A percentile compares a stretch with the other conserved stretches of the same genome.
phyloP scores from a whole-genome alignment of 2,888 invertebrate genomes.

The Bugulina stolonifera region DNA sequence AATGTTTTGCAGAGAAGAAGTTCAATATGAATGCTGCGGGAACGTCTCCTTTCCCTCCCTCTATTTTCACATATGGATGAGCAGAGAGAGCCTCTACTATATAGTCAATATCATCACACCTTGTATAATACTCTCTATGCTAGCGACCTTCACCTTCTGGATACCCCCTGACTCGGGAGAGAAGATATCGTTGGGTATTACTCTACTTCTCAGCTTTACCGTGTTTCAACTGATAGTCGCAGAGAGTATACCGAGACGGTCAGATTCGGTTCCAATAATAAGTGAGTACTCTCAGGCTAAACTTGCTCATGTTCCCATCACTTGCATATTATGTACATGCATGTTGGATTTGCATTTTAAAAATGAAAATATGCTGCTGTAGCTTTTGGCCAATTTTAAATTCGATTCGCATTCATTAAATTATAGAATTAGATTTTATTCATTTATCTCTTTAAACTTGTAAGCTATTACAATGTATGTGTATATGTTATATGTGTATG shows the following conservation, averaged over 20 bases:
- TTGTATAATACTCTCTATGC: slow-evolving; percentile 1
- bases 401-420: too few relatives aligned
- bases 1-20: slow-evolving; percentile 11
- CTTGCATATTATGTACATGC: too few relatives aligned
- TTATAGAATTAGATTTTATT: too few relatives aligned
- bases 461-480: too few relatives aligned
- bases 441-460: too few relatives aligned
- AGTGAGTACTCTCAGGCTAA: slow-evolving; percentile 7
- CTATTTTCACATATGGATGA: slow-evolving; percentile 13
- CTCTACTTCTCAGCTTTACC: slow-evolving; percentile 12
- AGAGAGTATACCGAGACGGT: slow-evolving; percentile 1
- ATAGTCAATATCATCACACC: slow-evolving; percentile 24
- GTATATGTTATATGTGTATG: too few relatives aligned
- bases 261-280: slow-evolving; percentile 5
- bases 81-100: slow-evolving; percentile 4
- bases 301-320: too few relatives aligned
- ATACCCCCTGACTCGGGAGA: slow-evolving; percentile 22
- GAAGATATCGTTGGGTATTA: slow-evolving; percentile 19
- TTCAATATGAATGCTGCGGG: slow-evolving; percentile 7
- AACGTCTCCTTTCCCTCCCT: slow-evolving; percentile 18
- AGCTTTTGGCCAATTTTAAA: too few relatives aligned
- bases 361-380: too few relatives aligned
- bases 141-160: slow-evolving; percentile 25
- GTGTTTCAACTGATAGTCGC: slow-evolving; percentile 20
- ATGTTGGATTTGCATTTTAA: too few relatives aligned